Conservation (phyloP, 2,113 vertebrate species). For the Macquaria australasica region DNA sequence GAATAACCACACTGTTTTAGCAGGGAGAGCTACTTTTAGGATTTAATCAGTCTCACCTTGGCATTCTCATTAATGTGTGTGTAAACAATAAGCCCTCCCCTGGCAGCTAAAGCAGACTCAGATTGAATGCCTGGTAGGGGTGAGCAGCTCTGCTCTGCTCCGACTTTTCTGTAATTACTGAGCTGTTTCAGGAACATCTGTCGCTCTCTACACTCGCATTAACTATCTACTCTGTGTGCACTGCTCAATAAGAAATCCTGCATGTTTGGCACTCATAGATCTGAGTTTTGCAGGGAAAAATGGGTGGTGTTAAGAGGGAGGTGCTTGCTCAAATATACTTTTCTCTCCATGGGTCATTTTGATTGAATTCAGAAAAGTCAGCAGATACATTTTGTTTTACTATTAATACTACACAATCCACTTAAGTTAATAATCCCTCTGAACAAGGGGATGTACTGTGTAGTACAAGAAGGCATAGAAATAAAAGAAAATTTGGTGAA, state of each 20-base stretch:
- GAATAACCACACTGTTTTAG: slow-evolving; percentile 61
- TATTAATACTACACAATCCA: not conserved
- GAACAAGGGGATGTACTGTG: not conserved
- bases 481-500: not conserved
- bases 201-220: slow-evolving; percentile 56
- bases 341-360: not conserved
- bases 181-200: slow-evolving; percentile 82
- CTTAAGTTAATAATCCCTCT: not conserved
- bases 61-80: slow-evolving; percentile 80
- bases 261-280: slow-evolving; percentile 13
- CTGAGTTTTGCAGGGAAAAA: slow-evolving; percentile 7
- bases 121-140: slow-evolving; percentile 79
- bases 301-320: not conserved
- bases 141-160: slow-evolving; percentile 64
- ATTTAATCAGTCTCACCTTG: slow-evolving; percentile 78
- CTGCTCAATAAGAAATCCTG: slow-evolving; percentile 34
- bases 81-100: slow-evolving; percentile 77
- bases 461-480: not conserved
- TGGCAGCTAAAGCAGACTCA: slow-evolving; percentile 73
- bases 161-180: slow-evolving; percentile 81
- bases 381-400: not conserved
- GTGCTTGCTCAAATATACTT: not conserved
- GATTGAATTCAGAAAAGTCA: not conserved
- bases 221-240: slow-evolving; percentile 32
- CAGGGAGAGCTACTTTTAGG: slow-evolving; percentile 65